Evolutionary conservation across 2,113 vertebrate genomes (phyloP), one percentile per base, ranked within the genome.

Genomic region (Galeopterus variegatus): DNA sequence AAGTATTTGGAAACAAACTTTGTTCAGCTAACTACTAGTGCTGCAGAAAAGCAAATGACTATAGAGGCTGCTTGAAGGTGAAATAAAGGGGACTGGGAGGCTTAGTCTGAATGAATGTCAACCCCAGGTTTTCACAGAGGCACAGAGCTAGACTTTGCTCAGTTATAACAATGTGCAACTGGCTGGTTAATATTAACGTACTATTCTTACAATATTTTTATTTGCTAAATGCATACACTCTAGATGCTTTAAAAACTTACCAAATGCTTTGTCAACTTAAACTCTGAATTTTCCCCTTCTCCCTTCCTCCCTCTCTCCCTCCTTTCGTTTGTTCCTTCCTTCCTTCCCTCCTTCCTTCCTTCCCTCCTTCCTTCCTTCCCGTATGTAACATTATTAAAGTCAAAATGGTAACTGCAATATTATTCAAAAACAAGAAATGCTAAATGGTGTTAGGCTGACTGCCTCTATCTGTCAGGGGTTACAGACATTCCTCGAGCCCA

Each of bases 331-430:
- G 17, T 8, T 76, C 28, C 64, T 18, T 65, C 18, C 7, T 0
- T 33, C 26, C 24, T 3, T 69, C 45, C 21, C 33, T 33, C 7
- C 13, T 12, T 67, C 4, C 50, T 13, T 36, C 15, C 67, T 50
- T 24, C 13, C 23, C n/a, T 64, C 28, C 33, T 7, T 45, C 48
- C 15, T 0, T 19, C 23, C 21, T 26, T 65, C 58, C 31, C 33
- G 13, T 28, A 17, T 88, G 10, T 77, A 26, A 72, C 58, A 64
- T 64, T 88, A 62, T 48, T 77, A 17, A 72, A 54, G 85, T 76
- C 73, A 92, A 94, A 86, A 90, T 15, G 45, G 69, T 41, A 86
- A 70, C 31, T 56, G n/a, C 28, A 64, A 81, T 50, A 56, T 81
- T 56, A 62, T 23, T 64, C 5, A 48, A 81, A 89, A 80, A 18